Evolutionary conservation across 1,140 invertebrate genomes (phyloP), one percentile per base, ranked within the genome.

Genomic region (Panulirus ornatus): DNA sequence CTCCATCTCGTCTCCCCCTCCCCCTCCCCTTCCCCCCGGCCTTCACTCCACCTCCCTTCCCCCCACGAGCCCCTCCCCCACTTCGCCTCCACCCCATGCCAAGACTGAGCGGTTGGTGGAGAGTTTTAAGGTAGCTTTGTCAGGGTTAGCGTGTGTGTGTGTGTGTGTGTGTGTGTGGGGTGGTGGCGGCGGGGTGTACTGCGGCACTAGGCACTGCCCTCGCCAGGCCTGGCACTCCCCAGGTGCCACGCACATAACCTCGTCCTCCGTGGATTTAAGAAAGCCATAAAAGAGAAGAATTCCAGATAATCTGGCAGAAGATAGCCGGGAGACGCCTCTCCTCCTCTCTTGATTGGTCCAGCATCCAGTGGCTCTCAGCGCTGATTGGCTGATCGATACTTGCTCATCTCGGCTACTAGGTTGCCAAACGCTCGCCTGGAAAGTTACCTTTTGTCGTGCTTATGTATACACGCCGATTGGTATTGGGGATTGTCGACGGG

Each of bases 301-400:
- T 86, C 84, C 71, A 58, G 84, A 82, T 54, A 88, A 88, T 88
- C 76, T 88, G 86, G 86, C 86, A 88, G 78, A 81, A 79, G 78
- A 88, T 81, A 81, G 78, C 63, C 14, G 86, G 63, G 76, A 88
- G 76, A 70, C 86, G 58, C 58, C 42, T 76, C 79, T 82, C 44
- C 71, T 89, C 44, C 78, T 63, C 79, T 83, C 71, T 84, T 90
- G 88, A 90, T 90, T 90, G 88, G 88, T 75, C 88, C 88, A 88
- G 66, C 88, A 78, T 90, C 88, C 88, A 84, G 79, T 75, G 88
- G 30, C 88, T 63, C 88, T 90, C 88, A 84, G 58, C 88, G 88
- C 88, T 90, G 79, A 90, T 90, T 90, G 88, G 88, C 88, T 90
- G 88, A 83, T 90, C 87, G 81, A 90, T 90, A 90, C 79, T 84